Evolutionary conservation across 2,888 invertebrate genomes (phyloP), one percentile per base, ranked within the genome.

Genomic region (Nephrotoma flavescens): DNA sequence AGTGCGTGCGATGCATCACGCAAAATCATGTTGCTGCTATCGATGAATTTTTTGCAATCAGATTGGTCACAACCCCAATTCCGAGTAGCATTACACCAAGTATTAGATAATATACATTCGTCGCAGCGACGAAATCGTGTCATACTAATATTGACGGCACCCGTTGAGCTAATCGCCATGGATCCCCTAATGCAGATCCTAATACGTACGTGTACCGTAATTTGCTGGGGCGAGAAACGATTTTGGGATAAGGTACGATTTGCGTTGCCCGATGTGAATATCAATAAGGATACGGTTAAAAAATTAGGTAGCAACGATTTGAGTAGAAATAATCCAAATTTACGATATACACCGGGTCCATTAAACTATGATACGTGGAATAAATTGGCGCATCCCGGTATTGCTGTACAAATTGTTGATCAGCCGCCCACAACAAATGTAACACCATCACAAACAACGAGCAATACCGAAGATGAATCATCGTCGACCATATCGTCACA

Each of bases 191-290:
- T 97, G 86, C 95, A 96, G 90, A 93, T 94, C 87, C 93, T 95
- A 88, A 92, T 96, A 87, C 94, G 95, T 90, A 94, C 95, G 89
- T 94, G 96, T 92, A 94, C 94, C 52, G 95, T 95, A 86, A 93
- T 95, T 88, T 93, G 95, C 88, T 96, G 96, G 95, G 95, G 95
- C 88, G 97, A 97, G 91, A 95, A 95, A 89, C 93, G 96, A 89
- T 97, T 97, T 92, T 97, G 97, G 97, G 96, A 96, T 89, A 97
- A 97, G 92, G 93, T 97, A 88, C 94, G 96, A 88, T 94, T 93
- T 92, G 95, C 96, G 87, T 95, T 97, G 94, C 97, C 97, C 87
- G 96, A 96, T 89, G 93, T 94, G 3, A 87, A 84, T 47, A 86
- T 41, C 11, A 84, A 31, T 83, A 84, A 31, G 19, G 86, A 86